These are phyloP conservation scores for Peromyscus nudipes DNA, from an alignment of 2,797 vertebrate species.

Conservation along the genomic window DNA sequence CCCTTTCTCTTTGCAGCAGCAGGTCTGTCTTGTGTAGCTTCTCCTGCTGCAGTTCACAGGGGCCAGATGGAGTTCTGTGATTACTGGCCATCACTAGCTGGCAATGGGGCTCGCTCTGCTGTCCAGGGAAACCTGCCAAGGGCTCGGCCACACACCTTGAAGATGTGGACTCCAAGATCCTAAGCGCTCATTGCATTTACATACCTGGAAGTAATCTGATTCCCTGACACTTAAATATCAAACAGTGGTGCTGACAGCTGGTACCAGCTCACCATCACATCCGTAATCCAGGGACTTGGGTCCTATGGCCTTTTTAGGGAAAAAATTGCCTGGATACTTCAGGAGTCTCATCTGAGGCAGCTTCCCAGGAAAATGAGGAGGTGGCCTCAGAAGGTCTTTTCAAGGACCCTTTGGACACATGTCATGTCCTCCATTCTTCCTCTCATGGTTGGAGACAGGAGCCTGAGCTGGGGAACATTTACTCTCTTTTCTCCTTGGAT, in stretches of 20 bases:
- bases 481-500: background rate
- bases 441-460: background rate
- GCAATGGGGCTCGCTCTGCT: background rate
- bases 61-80: background rate
- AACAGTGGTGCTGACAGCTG: too few species aligned
- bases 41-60: background rate
- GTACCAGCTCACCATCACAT: background rate
- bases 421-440: accelerated
- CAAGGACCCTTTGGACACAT: accelerated
- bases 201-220: background rate
- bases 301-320: background rate
- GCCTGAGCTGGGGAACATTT: too few species aligned
- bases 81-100: background rate
- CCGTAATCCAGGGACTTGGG: background rate
- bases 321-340: background rate
- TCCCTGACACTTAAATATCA: background rate
- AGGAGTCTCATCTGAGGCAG: background rate
- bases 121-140: background rate
- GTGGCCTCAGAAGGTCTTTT: background rate
- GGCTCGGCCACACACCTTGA: too few species aligned
- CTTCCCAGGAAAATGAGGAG: background rate
- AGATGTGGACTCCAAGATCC: background rate
- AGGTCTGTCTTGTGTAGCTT: background rate
- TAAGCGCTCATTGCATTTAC: background rate
- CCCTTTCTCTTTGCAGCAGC: accelerated